Evolutionary conservation across 2,113 vertebrate species (phyloP).

Genomic region (Oncorhynchus keta): DNA sequence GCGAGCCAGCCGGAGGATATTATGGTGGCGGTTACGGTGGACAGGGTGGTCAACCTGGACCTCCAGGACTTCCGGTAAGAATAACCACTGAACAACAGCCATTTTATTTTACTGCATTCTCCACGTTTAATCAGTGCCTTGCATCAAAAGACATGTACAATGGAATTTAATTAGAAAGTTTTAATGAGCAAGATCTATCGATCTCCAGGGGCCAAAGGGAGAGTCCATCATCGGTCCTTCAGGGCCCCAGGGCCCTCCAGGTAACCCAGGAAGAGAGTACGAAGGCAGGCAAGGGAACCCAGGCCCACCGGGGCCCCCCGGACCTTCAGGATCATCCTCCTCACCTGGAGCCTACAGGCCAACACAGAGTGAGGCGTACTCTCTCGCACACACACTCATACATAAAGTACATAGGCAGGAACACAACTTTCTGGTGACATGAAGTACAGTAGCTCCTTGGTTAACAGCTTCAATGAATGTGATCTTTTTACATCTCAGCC

Average conservation of each 20-base stretch:
- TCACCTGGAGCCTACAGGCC: constrained; percentile 75
- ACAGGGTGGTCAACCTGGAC: constrained; percentile 71
- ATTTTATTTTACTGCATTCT: background rate
- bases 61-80: constrained; percentile 66
- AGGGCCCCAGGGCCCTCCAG: constrained; percentile 86
- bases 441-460: background rate
- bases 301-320: constrained; percentile 82
- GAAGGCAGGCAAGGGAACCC: constrained; percentile 84
- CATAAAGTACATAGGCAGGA: background rate
- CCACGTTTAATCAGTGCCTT: background rate
- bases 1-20: constrained; percentile 64
- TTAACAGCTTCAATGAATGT: background rate
- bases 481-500: constrained; percentile 61
- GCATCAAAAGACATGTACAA: background rate
- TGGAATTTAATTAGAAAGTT: background rate
- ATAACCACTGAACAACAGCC: background rate
- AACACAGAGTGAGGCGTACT: constrained; percentile 76
- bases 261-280: constrained; percentile 83
- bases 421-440: background rate
- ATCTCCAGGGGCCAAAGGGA: constrained; percentile 83
- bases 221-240: constrained; percentile 83
- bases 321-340: constrained; percentile 66
- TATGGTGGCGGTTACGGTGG: constrained; percentile 57
- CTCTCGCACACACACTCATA: background rate
- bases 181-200: background rate